Base-by-base conservation (phyloP, 2,888 invertebrate species). In the Acanthococcus lagerstroemiae region DNA sequence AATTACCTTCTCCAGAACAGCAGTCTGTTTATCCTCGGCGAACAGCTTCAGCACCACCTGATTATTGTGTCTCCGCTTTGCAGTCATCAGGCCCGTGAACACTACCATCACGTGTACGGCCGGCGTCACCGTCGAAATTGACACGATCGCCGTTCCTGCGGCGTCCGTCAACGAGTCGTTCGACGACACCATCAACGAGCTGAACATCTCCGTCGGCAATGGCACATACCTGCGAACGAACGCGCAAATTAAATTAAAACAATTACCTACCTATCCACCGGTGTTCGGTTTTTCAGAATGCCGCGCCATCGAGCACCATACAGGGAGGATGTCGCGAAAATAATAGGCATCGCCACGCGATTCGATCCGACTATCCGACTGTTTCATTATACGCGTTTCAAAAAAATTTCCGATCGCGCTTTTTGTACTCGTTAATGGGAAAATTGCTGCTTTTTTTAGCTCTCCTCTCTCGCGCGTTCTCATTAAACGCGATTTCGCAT, bases 61-160 rank as follows among this genome's bases (percentile, higher is more conserved):
- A 2, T 86, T 85, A 71, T 50, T 54, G 52, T 48, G 54, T 48
- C 68, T 68, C 15, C 79, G 75, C 0, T 80, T 79, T 65, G 82
- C 78, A 0, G 82, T 78, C 71, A 91, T 89, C 2, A 91, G 80
- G 9, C 92, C 91, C 72, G 90, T 90, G 75, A 90, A 90, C 0
- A 90, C 82, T 3, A 91, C 76, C 0, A 88, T 87, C 45, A 91
- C 76, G 74, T 91, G 88, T 67, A 92, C 82, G 37, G 88, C 88
- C 0, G 91, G 89, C 0, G 88, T 84, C 19, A 73, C 70, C 12
- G 88, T 86, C 0, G 85, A 87, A 0, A 87, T 88, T 0, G 90
- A 88, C 1, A 93, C 86, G 30, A 91, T 85, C 0, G 91, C 92
- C 0, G 91, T 91, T 1, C 90, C 93, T 81, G 67, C 80, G 77